Base-by-base conservation (phyloP, 2,797 vertebrate species). In the Orestias chungarensis region DNA sequence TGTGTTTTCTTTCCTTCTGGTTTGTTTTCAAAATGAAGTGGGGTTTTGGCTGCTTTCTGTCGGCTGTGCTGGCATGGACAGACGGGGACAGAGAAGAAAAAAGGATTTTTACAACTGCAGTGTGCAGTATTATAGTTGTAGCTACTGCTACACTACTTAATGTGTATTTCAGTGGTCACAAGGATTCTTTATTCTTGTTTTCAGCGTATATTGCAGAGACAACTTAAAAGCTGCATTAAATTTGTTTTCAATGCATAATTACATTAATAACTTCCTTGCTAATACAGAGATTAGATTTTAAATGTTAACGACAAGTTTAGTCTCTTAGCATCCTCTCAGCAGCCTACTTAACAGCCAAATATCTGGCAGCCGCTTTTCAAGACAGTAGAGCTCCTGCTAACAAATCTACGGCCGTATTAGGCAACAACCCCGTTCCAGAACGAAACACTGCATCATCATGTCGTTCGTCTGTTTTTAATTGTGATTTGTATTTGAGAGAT, bases 1-100 rank as follows among this genome's bases (percentile, higher is more conserved):
- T 93, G 66, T 93, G 92, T 94, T 94, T 95, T 94, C 91, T 91
- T 93, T 94, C 79, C 81, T 86, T 93, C 80, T 90, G 90, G 90
- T 92, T 93, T 94, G 91, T 93, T 94, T 94, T 94, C 81, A 91
- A 93, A 93, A 88, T 87, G 89, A 92, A 91, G 85, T 91, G 65
- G 83, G 90, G 90, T 87, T 92, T 91, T 90, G 90, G 88, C 91
- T 74, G 90, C 69, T 59, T 69, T 25, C 49, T 91, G 92, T 87
- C 90, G 90, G 88, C 80, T 87, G 87, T 68, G 82, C 90, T 86
- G 82, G 86, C 64, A 31, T 74, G 59, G 81, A 77, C 59, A 72
- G 71, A 82, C 87, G 81, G 71, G 66, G 18, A 68, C 25, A 11
- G 69, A 66, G 79, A 84, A 82, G 75, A 83, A 35, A 25, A n/a